Evolutionary conservation across 1,140 invertebrate species (phyloP).

Genomic region (Zaprionus ornatus): DNA sequence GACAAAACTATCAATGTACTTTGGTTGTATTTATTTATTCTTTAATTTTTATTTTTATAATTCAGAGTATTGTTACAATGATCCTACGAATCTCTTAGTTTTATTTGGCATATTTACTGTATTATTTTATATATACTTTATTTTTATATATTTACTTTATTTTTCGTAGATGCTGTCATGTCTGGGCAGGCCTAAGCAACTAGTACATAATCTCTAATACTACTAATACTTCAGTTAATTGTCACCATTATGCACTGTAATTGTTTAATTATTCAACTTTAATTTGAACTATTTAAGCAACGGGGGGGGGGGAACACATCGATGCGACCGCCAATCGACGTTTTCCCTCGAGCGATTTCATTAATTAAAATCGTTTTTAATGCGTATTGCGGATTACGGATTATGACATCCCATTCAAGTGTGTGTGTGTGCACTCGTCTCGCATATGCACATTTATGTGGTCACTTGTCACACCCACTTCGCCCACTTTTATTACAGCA

Average conservation of each 20-base stretch:
- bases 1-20: no score
- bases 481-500: conserved; percentile 70
- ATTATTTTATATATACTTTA: no score
- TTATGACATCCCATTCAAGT: conserved; percentile 66
- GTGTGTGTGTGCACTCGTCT: conserved; percentile 28
- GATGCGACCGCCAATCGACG: conserved; percentile 14
- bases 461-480: conserved; percentile 8
- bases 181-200: no score
- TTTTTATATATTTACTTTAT: no score
- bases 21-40: no score
- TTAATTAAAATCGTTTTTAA: conserved; percentile 82
- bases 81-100: no score
- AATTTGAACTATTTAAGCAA: conserved; percentile 25
- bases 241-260: neutral
- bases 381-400: conserved; percentile 61
- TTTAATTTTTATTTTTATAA: no score
- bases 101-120: no score
- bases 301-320: neutral
- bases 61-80: no score
- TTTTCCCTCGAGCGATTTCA: conserved; percentile 64
- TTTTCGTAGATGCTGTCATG: no score
- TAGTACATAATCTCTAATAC: neutral
- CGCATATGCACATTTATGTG: conserved; percentile 21
- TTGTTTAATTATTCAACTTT: conserved; percentile 9
- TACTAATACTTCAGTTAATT: neutral